Evolutionary conservation across 2,113 vertebrate species (phyloP).

Genomic region (Ceyx melanurus): DNA sequence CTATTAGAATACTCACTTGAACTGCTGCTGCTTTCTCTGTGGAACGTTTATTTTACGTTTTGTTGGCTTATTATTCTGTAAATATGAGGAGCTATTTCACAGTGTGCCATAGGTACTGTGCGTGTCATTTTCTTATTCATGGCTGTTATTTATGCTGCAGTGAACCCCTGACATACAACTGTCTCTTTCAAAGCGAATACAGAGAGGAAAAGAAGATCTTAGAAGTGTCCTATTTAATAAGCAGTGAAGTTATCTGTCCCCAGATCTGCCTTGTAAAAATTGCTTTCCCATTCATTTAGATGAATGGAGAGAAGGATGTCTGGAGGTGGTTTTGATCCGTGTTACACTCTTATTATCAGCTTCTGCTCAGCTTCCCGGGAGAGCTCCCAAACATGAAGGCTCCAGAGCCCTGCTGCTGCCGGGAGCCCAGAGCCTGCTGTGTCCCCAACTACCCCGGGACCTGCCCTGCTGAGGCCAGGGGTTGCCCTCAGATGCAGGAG

Average conservation of each 20-base stretch:
- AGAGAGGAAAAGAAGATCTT: background rate
- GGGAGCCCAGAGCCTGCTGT: background rate
- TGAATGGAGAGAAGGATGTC: background rate
- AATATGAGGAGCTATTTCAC: background rate
- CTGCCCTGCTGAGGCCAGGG: background rate
- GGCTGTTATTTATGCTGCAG: background rate
- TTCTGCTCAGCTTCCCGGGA: background rate
- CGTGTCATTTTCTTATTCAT: background rate
- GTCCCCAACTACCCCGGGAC: accelerated
- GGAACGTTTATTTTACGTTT: background rate
- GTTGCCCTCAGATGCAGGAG: background rate
- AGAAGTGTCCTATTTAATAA: background rate
- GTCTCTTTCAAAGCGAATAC: background rate
- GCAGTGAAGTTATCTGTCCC: background rate
- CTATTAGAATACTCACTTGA: background rate
- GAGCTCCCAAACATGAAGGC: accelerated
- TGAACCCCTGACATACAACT: background rate
- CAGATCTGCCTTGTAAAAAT: background rate
- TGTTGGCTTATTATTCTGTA: background rate
- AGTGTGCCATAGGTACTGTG: background rate
- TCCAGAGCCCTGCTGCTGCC: accelerated
- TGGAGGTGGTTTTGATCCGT: background rate
- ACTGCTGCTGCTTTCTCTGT: background rate
- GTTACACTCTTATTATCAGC: background rate
- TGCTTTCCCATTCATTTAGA: background rate